These are phyloP conservation scores for Antheraea pernyi DNA, from an alignment of 1,140 invertebrate genomes.

Conservation along the genomic window DNA sequence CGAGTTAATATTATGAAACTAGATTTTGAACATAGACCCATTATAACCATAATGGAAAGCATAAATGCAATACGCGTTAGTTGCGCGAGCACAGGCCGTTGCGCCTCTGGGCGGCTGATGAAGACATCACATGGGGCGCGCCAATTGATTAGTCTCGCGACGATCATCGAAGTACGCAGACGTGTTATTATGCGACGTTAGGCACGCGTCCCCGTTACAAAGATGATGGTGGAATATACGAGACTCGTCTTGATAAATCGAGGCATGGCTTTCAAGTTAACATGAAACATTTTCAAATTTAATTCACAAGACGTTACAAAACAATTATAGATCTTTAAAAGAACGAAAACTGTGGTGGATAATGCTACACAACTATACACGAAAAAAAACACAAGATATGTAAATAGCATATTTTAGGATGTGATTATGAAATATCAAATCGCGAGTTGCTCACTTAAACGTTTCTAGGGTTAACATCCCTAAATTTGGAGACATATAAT, in stretches of 20 bases:
- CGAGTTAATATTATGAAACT: no score
- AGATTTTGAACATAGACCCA: slow-evolving; percentile 5
- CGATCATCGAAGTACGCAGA: slow-evolving; percentile 44
- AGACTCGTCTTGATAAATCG: background rate
- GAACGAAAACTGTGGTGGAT: no score
- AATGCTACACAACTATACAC: no score
- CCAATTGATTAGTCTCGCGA: slow-evolving; percentile 75
- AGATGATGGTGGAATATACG: background rate
- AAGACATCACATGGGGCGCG: slow-evolving; percentile 66
- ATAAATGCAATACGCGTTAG: slow-evolving; percentile 38
- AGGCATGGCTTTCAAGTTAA: background rate
- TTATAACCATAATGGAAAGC: slow-evolving; percentile 27
- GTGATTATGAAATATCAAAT: no score
- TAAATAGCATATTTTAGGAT: no score
- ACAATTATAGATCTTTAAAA: background rate
- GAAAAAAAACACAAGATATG: no score
- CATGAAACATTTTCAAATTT: background rate
- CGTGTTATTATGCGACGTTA: slow-evolving; percentile 68
- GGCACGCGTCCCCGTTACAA: slow-evolving; percentile 49
- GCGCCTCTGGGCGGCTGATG: slow-evolving; percentile 66
- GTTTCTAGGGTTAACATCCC: no score
- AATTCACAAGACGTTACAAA: background rate
- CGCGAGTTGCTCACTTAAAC: no score
- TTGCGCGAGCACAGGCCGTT: slow-evolving; percentile 64
- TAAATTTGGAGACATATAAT: no score